Evolutionary conservation across 1,140 invertebrate genomes (phyloP).

Genomic region (Ridgeia piscesae): DNA sequence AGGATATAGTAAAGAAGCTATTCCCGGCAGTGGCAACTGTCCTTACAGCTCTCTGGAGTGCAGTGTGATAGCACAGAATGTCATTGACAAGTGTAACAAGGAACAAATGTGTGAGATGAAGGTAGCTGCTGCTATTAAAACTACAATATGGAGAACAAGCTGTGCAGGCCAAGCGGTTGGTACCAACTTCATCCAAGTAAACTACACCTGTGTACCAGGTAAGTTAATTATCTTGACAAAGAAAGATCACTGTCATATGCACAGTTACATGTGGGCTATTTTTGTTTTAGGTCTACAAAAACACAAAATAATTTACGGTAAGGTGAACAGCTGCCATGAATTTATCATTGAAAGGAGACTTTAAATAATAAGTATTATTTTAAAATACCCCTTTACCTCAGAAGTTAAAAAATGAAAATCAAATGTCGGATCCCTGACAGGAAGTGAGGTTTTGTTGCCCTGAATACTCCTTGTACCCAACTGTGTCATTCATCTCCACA

Average conservation of each 20-base stretch:
- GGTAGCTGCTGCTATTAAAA: not conserved
- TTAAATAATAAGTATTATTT: too few relatives aligned
- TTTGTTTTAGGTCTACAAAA: too few relatives aligned
- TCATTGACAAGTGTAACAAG: not conserved
- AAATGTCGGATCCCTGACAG: too few relatives aligned
- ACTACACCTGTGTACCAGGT: not conserved
- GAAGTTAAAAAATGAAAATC: too few relatives aligned
- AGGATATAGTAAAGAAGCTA: not conserved
- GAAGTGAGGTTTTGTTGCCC: too few relatives aligned
- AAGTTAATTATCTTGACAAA: not conserved
- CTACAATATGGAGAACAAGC: not conserved
- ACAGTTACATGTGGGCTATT: not conserved
- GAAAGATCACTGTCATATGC: not conserved
- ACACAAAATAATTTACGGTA: too few relatives aligned
- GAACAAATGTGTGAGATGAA: not conserved
- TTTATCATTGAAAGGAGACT: too few relatives aligned
- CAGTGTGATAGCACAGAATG: not conserved
- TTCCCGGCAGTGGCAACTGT: not conserved
- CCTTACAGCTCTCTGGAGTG: not conserved
- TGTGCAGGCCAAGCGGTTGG: not conserved
- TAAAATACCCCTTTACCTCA: too few relatives aligned
- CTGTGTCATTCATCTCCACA: too few relatives aligned
- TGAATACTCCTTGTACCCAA: too few relatives aligned
- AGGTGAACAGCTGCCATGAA: too few relatives aligned
- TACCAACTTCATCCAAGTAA: not conserved